Conservation (phyloP, 2,888 invertebrate species). For the Alsophila aescularia region DNA sequence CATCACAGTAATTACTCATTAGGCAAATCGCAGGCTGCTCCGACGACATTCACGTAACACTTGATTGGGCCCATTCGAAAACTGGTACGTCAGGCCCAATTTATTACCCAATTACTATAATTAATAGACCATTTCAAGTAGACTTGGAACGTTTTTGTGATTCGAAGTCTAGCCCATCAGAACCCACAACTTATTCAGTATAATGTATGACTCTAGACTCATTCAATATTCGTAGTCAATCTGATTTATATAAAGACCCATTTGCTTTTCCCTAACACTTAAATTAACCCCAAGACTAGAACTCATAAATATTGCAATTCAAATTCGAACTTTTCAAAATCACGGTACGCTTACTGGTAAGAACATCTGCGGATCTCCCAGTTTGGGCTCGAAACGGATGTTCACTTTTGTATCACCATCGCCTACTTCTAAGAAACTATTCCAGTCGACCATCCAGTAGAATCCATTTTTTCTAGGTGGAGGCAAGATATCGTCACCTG, state of each 20-base stretch:
- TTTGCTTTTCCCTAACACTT: constrained; percentile 36
- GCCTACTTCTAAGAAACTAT: constrained; percentile 93
- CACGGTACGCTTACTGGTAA: constrained; percentile 89
- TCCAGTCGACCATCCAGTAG: constrained; percentile 94
- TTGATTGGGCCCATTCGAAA: constrained; percentile 29
- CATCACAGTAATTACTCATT: not conserved
- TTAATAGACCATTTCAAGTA: constrained; percentile 30
- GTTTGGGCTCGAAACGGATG: constrained; percentile 91
- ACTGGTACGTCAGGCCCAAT: constrained; percentile 29
- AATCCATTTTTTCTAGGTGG: constrained; percentile 90
- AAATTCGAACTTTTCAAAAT: constrained; percentile 37
- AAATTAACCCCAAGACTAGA: constrained; percentile 58
- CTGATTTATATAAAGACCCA: constrained; percentile 24
- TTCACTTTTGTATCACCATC: constrained; percentile 90
- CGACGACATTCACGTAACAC: constrained; percentile 22
- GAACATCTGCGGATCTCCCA: constrained; percentile 92
- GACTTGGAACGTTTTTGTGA: constrained; percentile 26
- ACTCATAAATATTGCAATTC: constrained; percentile 47
- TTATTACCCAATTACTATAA: constrained; percentile 33
- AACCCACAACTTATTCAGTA: constrained; percentile 9
- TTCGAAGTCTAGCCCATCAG: constrained; percentile 17
- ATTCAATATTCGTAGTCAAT: constrained; percentile 27
- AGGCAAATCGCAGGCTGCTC: not conserved
- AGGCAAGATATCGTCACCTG: constrained; percentile 86
- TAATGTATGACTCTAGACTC: constrained; percentile 17